phyloP scores from a whole-genome alignment of 1,140 invertebrate genomes.

The Drosophila asahinai region DNA sequence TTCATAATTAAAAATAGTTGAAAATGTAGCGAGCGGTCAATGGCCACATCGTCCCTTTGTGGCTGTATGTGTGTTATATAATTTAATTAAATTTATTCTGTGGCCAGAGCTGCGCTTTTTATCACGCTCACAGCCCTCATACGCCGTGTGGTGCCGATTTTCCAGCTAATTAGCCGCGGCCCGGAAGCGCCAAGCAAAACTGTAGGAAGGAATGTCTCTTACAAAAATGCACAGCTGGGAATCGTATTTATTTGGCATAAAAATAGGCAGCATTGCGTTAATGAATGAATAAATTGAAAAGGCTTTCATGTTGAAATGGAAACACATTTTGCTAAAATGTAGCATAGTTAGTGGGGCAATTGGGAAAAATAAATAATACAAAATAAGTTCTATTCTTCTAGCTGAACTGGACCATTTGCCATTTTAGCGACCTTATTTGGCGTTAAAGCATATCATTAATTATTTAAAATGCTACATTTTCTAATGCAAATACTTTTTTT shows the following conservation, averaged over 20 bases:
- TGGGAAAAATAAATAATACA: neutral
- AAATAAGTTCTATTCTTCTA: too few relatives aligned
- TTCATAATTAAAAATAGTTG: constrained; percentile 80
- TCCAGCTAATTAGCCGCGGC: constrained; percentile 60
- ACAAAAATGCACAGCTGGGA: constrained; percentile 4
- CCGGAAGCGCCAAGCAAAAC: constrained; percentile 18
- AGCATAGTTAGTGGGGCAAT: neutral
- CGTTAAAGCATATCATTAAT: constrained; percentile 11
- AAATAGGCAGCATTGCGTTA: neutral
- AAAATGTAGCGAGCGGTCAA: constrained; percentile 43
- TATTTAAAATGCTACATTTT: constrained; percentile 1
- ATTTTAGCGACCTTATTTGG: constrained; percentile 1
- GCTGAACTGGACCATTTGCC: neutral
- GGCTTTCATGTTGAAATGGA: constrained; percentile 6
- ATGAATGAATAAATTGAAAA: constrained; percentile 12
- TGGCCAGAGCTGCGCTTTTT: constrained; percentile 12
- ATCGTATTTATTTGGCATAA: neutral
- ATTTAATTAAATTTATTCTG: constrained; percentile 35
- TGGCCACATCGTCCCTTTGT: constrained; percentile 12
- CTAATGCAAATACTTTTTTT: neutral
- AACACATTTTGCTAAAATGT: neutral
- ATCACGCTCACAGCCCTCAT: constrained; percentile 46
- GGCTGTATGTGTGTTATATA: constrained; percentile 15
- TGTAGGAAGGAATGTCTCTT: neutral
- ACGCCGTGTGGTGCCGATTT: constrained; percentile 56